Conservation (phyloP, 2,113 vertebrate genomes). For the Orcinus orca region DNA sequence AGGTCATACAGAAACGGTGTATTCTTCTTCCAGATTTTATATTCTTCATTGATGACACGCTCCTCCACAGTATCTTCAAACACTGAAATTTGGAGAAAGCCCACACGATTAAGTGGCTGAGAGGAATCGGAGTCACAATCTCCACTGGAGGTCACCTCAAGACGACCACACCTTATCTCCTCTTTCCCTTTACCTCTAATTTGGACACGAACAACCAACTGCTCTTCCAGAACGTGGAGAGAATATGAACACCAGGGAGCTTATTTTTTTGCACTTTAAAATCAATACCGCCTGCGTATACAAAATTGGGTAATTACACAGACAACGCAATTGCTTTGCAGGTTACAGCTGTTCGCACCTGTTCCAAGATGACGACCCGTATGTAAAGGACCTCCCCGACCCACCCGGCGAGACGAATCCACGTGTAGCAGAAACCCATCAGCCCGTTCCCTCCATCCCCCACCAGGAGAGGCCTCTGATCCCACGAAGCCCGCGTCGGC, state of each 20-base stretch:
- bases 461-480: neutral
- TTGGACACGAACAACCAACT: neutral
- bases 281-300: neutral
- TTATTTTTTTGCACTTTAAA: neutral
- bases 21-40: constrained; percentile 98
- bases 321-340: neutral
- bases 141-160: constrained; percentile 63
- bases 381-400: neutral
- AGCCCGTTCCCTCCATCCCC: constrained; percentile 34
- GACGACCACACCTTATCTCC: constrained; percentile 68
- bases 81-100: constrained; percentile 80
- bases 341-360: constrained; percentile 62
- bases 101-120: neutral
- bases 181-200: constrained; percentile 20
- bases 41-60: constrained; percentile 94
- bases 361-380: constrained; percentile 28
- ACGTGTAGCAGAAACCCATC: constrained; percentile 19
- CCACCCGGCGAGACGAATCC: neutral
- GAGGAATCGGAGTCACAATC: neutral
- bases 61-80: constrained; percentile 95
- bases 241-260: constrained; percentile 36
- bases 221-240: neutral
- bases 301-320: neutral
- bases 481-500: constrained; percentile 33
- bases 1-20: constrained; percentile 94